These are phyloP conservation scores for Sinocyclocheilus anshuiensis DNA, from an alignment of 2,113 vertebrate genomes.

Conservation along the genomic window DNA sequence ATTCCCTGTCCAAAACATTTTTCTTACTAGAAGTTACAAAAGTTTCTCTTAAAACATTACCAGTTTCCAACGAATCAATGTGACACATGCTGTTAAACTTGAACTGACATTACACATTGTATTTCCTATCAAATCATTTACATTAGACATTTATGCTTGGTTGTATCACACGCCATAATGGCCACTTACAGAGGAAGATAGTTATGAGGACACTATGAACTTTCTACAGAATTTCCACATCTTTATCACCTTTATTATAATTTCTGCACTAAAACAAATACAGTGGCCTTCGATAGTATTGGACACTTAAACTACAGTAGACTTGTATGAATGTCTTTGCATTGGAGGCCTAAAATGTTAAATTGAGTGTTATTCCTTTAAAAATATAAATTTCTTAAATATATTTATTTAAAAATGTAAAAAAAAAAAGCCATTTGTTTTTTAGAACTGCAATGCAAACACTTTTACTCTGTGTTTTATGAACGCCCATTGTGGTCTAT, in stretches of 20 bases:
- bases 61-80: neutral
- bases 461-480: neutral
- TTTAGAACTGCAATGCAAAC: neutral
- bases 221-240: neutral
- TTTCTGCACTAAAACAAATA: neutral
- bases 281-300: neutral
- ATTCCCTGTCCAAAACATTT: constrained; percentile 28
- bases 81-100: neutral
- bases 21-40: constrained; percentile 16
- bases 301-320: neutral
- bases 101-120: neutral
- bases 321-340: neutral
- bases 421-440: neutral
- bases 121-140: neutral
- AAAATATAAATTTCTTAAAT: no score
- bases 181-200: neutral
- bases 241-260: neutral
- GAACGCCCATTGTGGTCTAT: neutral
- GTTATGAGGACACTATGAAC: neutral
- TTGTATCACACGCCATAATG: neutral
- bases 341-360: neutral
- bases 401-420: no score
- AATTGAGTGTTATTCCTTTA: no score
- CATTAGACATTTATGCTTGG: neutral
- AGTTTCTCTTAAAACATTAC: neutral